phyloP scores from a whole-genome alignment of 2,797 vertebrate species.

The Hyperoplus immaculatus region DNA sequence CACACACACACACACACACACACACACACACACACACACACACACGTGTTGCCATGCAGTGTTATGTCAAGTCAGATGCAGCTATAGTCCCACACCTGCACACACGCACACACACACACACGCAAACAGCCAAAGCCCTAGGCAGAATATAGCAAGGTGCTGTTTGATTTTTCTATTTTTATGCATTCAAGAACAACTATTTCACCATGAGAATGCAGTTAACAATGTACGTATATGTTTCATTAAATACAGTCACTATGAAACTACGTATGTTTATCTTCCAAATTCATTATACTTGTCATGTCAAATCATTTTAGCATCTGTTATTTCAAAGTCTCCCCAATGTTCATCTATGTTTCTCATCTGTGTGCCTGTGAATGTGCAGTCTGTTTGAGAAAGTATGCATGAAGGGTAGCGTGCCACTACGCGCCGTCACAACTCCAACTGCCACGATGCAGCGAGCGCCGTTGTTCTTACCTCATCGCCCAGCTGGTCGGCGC shows the following conservation, averaged over 20 bases:
- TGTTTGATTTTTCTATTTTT: conserved; percentile 4
- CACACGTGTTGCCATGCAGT: not conserved
- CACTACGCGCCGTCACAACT: not conserved
- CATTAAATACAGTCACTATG: no score
- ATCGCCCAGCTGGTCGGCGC: conserved; percentile 97
- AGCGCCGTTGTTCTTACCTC: conserved; percentile 87
- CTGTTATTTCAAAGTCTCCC: not conserved
- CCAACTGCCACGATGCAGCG: not conserved
- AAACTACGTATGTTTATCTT: not conserved
- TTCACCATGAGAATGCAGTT: not conserved
- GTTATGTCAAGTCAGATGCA: conserved; percentile 7
- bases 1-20: not conserved
- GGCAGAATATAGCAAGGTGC: not conserved
- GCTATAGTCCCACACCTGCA: conserved; percentile 1
- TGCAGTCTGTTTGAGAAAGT: not conserved
- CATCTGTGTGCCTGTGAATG: not conserved
- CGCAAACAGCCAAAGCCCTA: conserved; percentile 2
- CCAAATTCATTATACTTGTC: not conserved
- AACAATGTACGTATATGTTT: not conserved
- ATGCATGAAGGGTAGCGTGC: not conserved
- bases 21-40: not conserved
- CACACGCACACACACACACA: not conserved
- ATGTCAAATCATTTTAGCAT: not conserved
- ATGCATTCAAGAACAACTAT: not conserved
- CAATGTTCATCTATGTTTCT: not conserved